Base-by-base conservation (phyloP, 2,113 vertebrate genomes). In the Columba janthina region DNA sequence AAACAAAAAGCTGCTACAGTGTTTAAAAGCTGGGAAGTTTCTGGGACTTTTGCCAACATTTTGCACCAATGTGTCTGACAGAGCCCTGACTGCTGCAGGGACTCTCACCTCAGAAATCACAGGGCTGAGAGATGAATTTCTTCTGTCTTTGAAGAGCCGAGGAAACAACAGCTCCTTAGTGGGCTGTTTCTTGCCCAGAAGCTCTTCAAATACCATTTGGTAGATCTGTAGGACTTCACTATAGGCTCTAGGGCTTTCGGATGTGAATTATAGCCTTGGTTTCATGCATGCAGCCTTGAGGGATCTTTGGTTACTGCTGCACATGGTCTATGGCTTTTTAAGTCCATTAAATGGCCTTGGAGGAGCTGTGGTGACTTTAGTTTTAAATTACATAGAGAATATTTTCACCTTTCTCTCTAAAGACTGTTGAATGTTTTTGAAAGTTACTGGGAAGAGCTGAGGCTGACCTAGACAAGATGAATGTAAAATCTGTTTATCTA, bases 401-500 rank as follows among this genome's bases (percentile, higher is more conserved):
- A 8, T 85, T 62, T 89, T 87, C 11, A 32, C 4, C 62, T 88
- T 7, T n/a, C 5, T 69, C 8, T 85, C 31, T 73, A 29, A 32
- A 53, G n/a, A 17, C 29, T 83, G 14, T 65, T 84, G 50, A 73
- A 58, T 61, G 12, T 54, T 83, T 64, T 32, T 70, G 34, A 70
- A 86, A 83, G 72, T 42, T n/a, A 34, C 8, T 71, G 21, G 36
- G 34, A 71, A 84, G 53, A 92, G 53, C 57, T 66, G 44, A 67
- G 34, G 12, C 69, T 92, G 38, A 89, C 26, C 38, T 84, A 51
- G 56, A 44, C 38, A 92, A 29, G n/a, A 74, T 48, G 56, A 36
- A 61, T 67, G 11, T 54, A 75, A 92, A 92, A 83, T 77, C 25
- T 74, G 10, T 54, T 84, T 85, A 71, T 93, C 53, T 53, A 74